Percentiles rank a stretch among this genome's conserved stretches.
These are phyloP conservation scores for Dorcus parallelipipedus DNA, from an alignment of 2,888 invertebrate genomes.

Conservation along the genomic window DNA sequence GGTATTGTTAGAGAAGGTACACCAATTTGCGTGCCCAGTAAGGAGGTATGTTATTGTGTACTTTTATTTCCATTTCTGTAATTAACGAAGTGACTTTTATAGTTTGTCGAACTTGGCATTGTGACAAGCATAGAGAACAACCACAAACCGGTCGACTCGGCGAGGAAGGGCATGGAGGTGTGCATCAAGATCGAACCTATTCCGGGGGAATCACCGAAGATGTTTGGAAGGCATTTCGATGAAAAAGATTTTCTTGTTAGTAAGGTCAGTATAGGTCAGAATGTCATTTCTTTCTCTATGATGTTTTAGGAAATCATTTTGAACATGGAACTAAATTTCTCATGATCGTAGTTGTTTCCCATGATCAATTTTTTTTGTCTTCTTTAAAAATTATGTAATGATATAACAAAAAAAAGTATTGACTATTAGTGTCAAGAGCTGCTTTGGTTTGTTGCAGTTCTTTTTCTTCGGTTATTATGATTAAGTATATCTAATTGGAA, in stretches of 20 bases:
- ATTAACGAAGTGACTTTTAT: conserved; percentile 42
- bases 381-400: too few species aligned
- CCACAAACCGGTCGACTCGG: conserved; percentile 92
- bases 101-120: conserved; percentile 92
- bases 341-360: too few species aligned
- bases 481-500: too few species aligned
- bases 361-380: too few species aligned
- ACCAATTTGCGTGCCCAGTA: conserved; percentile 94
- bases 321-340: too few species aligned
- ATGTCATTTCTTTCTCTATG: too few species aligned
- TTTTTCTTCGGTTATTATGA: too few species aligned
- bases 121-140: conserved; percentile 95
- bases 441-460: too few species aligned
- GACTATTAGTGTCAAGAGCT: too few species aligned
- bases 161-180: conserved; percentile 92
- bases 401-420: too few species aligned
- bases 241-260: conserved; percentile 92
- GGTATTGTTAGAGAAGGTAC: conserved; percentile 95
- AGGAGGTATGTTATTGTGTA: conserved; percentile 67
- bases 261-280: conserved; percentile 62
- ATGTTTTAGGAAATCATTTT: too few species aligned
- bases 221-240: conserved; percentile 98
- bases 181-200: conserved; percentile 96
- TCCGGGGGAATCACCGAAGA: conserved; percentile 97
- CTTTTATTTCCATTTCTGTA: background rate